These are phyloP conservation scores for Microtus pennsylvanicus DNA, from an alignment of 2,113 vertebrate genomes.

Conservation along the genomic window DNA sequence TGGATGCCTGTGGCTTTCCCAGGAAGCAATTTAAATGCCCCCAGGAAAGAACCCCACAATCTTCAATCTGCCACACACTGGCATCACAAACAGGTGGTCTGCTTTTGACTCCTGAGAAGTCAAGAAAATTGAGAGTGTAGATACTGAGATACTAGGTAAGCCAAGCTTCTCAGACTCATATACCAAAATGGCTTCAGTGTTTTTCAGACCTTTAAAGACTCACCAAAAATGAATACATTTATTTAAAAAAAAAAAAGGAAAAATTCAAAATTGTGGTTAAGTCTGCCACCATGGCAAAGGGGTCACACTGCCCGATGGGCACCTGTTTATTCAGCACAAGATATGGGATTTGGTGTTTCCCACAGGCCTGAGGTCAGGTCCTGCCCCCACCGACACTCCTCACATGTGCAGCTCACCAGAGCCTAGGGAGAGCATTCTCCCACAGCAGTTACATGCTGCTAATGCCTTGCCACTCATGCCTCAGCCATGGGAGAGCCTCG, in stretches of 20 bases:
- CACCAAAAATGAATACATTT: not conserved
- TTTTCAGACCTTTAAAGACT: conserved; percentile 20
- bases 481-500: too few species aligned
- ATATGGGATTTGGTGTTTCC: not conserved
- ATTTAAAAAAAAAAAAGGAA: not conserved
- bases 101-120: not conserved
- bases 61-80: not conserved
- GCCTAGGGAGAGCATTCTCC: not conserved
- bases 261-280: not conserved
- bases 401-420: not conserved
- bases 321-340: too few species aligned
- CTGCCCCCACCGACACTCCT: not conserved
- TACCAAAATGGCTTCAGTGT: not conserved
- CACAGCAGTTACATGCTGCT: not conserved
- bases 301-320: not conserved
- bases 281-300: not conserved
- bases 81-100: not conserved
- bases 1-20: not conserved
- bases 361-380: not conserved
- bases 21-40: not conserved
- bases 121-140: not conserved
- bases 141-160: not conserved
- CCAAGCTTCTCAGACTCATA: not conserved
- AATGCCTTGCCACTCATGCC: not conserved
- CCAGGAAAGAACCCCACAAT: not conserved